Conservation (phyloP, 2,888 invertebrate species). For the Eubasilissa splendida region DNA sequence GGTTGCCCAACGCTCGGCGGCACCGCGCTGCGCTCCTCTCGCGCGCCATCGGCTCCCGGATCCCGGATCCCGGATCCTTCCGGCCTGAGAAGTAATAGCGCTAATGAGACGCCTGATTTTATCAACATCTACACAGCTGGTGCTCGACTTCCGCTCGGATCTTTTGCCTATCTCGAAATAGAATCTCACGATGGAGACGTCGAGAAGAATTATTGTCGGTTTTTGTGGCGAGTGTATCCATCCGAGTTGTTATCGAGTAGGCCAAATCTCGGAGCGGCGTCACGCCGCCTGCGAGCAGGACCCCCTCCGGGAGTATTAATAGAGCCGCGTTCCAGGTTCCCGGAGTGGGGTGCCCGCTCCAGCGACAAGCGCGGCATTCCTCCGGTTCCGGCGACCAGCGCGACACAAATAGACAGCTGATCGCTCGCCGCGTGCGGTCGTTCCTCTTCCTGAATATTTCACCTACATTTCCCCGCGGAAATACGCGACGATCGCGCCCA, state of each 20-base stretch:
- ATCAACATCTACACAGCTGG: background rate
- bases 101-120: background rate
- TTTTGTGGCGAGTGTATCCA: slow-evolving; percentile 17
- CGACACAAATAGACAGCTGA: slow-evolving; percentile 46
- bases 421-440: slow-evolving; percentile 14
- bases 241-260: slow-evolving; percentile 9
- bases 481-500: background rate
- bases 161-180: background rate
- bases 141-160: background rate
- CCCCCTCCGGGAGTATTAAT: slow-evolving; percentile 6
- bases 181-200: background rate
- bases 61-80: too few species aligned
- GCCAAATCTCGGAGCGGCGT: slow-evolving; percentile 26
- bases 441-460: slow-evolving; percentile 28
- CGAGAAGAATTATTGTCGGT: background rate
- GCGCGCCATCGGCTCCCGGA: too few species aligned
- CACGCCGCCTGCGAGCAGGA: background rate
- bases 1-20: slow-evolving; percentile 8
- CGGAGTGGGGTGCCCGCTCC: background rate
- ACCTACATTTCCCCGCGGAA: slow-evolving; percentile 4
- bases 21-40: background rate
- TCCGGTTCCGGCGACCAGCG: slow-evolving; percentile 38
- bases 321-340: slow-evolving; percentile 2
- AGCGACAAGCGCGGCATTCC: slow-evolving; percentile 31
- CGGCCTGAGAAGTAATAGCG: too few species aligned